A percentile compares a stretch with the other conserved stretches of the same genome.
These are phyloP conservation scores for Ceryle rudis DNA, from an alignment of 2,797 vertebrate species.

Conservation along the genomic window DNA sequence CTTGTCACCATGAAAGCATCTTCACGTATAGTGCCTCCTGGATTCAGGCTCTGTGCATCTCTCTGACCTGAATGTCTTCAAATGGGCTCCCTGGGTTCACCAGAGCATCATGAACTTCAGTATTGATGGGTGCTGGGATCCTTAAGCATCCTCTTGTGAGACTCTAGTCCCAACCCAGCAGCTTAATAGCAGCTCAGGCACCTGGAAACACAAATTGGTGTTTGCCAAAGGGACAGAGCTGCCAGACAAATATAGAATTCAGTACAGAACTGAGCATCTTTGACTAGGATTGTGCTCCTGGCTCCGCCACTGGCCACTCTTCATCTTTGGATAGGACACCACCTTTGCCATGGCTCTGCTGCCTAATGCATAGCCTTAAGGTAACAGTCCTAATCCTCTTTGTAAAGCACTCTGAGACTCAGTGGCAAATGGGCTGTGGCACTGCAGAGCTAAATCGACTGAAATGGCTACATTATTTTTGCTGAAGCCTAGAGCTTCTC, in stretches of 20 bases:
- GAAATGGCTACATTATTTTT: neutral
- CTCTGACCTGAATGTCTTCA: neutral
- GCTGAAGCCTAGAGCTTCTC: neutral
- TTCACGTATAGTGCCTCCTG: neutral
- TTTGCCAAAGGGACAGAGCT: neutral
- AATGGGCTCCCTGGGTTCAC: neutral
- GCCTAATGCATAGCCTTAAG: neutral
- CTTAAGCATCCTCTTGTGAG: neutral
- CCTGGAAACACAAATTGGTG: neutral
- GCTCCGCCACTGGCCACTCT: neutral
- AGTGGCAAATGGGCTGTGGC: neutral
- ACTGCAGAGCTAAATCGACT: neutral
- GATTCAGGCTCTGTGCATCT: neutral
- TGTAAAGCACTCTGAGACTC: neutral
- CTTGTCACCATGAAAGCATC: neutral
- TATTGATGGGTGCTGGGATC: neutral
- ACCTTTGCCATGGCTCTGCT: neutral
- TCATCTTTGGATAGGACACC: neutral
- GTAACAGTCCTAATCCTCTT: neutral
- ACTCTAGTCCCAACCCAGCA: neutral
- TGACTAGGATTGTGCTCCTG: neutral
- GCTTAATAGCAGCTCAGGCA: neutral
- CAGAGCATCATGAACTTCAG: neutral
- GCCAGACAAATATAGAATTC: neutral
- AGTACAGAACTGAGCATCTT: neutral